Evolutionary conservation across 2,888 invertebrate species (phyloP).

Genomic region (Alloscopus bannaensis): DNA sequence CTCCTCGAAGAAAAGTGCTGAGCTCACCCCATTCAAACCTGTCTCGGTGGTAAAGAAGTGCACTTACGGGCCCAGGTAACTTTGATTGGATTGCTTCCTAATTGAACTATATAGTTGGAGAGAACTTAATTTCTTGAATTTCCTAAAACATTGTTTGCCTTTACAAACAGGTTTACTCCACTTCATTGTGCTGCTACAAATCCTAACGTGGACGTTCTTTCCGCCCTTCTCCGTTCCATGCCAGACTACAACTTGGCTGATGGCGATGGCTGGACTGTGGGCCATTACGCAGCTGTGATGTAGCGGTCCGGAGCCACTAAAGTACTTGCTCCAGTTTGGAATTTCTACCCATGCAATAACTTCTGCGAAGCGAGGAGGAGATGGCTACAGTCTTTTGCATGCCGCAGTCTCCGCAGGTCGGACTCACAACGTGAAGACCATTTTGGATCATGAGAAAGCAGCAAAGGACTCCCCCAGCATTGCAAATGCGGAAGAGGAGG

Average conservation of each 20-base stretch:
- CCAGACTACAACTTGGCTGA: constrained; percentile 77
- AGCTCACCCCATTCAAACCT: constrained; percentile 69
- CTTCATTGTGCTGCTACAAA: constrained; percentile 78
- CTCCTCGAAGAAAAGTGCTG: constrained; percentile 30
- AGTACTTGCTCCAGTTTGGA: constrained; percentile 74
- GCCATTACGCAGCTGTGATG: constrained; percentile 79
- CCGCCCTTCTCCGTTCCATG: constrained; percentile 75
- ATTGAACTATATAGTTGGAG: too few relatives aligned
- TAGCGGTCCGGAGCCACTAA: constrained; percentile 76
- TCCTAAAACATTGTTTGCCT: too few relatives aligned
- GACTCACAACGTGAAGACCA: constrained; percentile 75
- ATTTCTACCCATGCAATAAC: constrained; percentile 72
- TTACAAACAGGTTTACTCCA: constrained; percentile 78
- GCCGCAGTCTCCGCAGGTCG: constrained; percentile 76
- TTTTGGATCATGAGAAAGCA: constrained; percentile 70
- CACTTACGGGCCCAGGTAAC: constrained; percentile 62
- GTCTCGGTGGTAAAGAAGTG: constrained; percentile 73
- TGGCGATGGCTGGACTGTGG: constrained; percentile 75
- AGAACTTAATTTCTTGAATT: too few relatives aligned
- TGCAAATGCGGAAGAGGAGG: constrained; percentile 2
- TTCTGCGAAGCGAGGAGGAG: constrained; percentile 73
- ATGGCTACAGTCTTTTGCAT: constrained; percentile 76
- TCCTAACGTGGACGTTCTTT: constrained; percentile 76
- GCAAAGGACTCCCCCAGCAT: background rate
- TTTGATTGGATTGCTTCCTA: too few relatives aligned